A percentile compares a stretch with the other conserved stretches of the same genome.
These are phyloP conservation scores for Forbesichthys papilliferus DNA, from an alignment of 2,113 vertebrate genomes.

Conservation along the genomic window DNA sequence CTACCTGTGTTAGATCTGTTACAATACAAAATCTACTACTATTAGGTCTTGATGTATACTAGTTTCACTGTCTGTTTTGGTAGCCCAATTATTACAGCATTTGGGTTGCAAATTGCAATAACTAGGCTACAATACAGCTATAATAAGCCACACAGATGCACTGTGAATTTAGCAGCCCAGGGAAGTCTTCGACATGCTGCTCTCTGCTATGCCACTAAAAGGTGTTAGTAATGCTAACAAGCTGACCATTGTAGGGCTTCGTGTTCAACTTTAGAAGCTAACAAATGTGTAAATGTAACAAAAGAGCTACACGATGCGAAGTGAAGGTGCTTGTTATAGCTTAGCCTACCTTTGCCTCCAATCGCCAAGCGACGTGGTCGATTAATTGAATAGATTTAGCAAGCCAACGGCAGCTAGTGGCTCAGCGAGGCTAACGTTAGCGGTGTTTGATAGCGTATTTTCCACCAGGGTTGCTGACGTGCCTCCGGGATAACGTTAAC, in stretches of 20 bases:
- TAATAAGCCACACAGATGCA: too few species aligned
- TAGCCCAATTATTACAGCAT: too few species aligned
- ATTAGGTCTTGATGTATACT: too few species aligned
- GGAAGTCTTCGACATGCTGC: too few species aligned
- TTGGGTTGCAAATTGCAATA: too few species aligned
- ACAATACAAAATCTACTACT: too few species aligned
- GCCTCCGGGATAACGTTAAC: not conserved
- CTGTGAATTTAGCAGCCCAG: too few species aligned
- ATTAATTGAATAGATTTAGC: constrained; percentile 32
- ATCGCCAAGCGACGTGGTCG: constrained; percentile 39
- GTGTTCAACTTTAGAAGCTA: not conserved
- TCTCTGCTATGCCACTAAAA: too few species aligned
- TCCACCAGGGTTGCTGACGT: too few species aligned
- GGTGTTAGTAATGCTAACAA: constrained; percentile 42
- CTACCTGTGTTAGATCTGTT: too few species aligned
- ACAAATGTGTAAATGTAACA: not conserved
- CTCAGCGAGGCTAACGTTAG: constrained; percentile 50
- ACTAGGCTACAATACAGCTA: too few species aligned
- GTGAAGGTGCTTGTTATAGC: not conserved
- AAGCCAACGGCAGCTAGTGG: constrained; percentile 37
- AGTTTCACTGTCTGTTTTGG: too few species aligned
- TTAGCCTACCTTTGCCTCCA: constrained; percentile 36
- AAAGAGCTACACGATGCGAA: not conserved
- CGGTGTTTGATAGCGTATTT: constrained; percentile 24
- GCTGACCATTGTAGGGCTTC: constrained; percentile 19